Evolutionary conservation across 2,888 invertebrate genomes (phyloP), one percentile per base, ranked within the genome.

Genomic region (Clusia tigrina): DNA sequence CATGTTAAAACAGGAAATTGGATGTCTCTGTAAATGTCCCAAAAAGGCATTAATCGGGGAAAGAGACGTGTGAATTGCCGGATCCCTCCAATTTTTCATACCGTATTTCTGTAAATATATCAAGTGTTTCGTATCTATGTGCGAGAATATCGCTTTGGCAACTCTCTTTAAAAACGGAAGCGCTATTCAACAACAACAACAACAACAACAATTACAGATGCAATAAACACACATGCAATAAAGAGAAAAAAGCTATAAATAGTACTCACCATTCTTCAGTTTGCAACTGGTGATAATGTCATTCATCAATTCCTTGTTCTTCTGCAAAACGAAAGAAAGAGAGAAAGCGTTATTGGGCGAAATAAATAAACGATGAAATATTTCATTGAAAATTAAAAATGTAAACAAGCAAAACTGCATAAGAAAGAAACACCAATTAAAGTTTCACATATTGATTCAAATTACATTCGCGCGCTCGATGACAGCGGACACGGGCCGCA

Each of bases 281-380:
- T 89, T 89, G 80, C 88, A 88, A 79, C 86, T 89, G 66, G 87
- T 86, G 57, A 90, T 86, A 71, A 91, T 86, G 76, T 90, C 90
- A 82, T 89, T 90, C 90, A 91, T 90, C 76, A 90, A 85, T 81
- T 90, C 90, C 81, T 90, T 90, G 83, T 91, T 91, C 85, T 90
- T 89, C 91, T 91, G 89, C 66, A 89, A 89, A 74, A 79, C 82
- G 76, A 76, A 60, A 63, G 60, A 54, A 60, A 51, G 66, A 56
- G 60, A 58, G 46, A 69, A 24, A 32, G 55, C 25, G 53, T 48
- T 54, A 52, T 54, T 37, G 24, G 5, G 17, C 25, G 24, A 46
- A 5, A 15, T 20, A 60, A 55, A 46, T 56, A 46, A 70, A 69
- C 3, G 9, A n/a, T n/a, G 3, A 42, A 46, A 37, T 42, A 20